Conservation (phyloP, 2,888 invertebrate genomes). For the Limnephilus rhombicus region DNA sequence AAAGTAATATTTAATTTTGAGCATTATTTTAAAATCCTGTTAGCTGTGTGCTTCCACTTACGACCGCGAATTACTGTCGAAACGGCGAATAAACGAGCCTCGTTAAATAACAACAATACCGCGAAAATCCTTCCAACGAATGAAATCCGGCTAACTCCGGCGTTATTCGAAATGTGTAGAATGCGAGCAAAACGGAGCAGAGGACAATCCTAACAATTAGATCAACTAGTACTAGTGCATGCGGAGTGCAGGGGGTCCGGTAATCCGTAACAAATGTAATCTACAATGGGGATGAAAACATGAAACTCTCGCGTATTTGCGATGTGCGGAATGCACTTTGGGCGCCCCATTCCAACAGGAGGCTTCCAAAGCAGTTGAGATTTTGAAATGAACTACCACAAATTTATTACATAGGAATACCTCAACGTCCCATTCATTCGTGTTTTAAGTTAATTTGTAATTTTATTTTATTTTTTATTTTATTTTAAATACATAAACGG, state of each 20-base stretch:
- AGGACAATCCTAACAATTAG: constrained; percentile 28
- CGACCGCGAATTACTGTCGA: not conserved
- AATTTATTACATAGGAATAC: not conserved
- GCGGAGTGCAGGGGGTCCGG: not conserved
- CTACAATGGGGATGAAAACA: constrained; percentile 3
- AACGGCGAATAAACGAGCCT: not conserved
- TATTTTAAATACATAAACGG: too few relatives aligned
- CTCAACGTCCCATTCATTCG: not conserved
- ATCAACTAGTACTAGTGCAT: not conserved
- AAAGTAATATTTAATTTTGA: too few relatives aligned
- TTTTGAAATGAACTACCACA: not conserved
- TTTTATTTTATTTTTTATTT: too few relatives aligned
- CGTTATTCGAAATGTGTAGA: not conserved
- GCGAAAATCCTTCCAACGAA: not conserved
- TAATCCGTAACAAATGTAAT: not conserved
- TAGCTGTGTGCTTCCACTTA: not conserved
- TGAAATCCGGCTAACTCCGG: too few relatives aligned
- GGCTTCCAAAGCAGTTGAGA: not conserved
- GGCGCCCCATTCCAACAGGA: not conserved
- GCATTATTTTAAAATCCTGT: not conserved
- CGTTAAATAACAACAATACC: not conserved
- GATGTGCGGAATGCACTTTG: not conserved
- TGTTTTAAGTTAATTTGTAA: not conserved
- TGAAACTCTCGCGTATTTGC: not conserved
- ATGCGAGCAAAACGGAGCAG: constrained; percentile 2